A percentile compares a stretch with the other conserved stretches of the same genome.
Conservation (phyloP, 1,140 invertebrate genomes). For the Drosophila gunungcola region DNA sequence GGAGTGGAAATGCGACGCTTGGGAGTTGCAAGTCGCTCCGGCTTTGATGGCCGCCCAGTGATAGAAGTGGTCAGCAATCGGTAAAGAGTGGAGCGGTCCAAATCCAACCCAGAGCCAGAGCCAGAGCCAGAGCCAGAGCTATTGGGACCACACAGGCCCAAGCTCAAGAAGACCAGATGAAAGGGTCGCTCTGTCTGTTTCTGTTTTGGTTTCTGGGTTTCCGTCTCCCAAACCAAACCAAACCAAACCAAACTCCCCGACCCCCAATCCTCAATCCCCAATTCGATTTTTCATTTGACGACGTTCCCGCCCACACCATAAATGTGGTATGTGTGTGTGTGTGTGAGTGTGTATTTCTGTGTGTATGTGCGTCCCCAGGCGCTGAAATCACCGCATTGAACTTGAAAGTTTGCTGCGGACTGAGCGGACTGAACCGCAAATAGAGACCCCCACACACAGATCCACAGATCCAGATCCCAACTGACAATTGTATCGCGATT, state of each 20-base stretch:
- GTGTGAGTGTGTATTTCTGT: conserved; percentile 21
- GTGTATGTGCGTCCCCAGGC: conserved; percentile 52
- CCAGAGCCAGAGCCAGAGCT: conserved; percentile 29
- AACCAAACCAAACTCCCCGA: not conserved
- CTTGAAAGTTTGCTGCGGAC: conserved; percentile 55
- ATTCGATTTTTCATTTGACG: conserved; percentile 81
- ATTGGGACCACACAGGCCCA: conserved; percentile 46
- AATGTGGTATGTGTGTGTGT: conserved; percentile 42
- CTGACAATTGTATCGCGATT: conserved; percentile 79
- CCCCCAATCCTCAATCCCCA: not conserved
- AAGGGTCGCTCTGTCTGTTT: conserved; percentile 60
- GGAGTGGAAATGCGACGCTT: conserved; percentile 50
- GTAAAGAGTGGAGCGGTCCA: not conserved
- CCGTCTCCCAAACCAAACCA: conserved; percentile 3
- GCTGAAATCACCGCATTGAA: conserved; percentile 73
- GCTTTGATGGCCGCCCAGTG: conserved; percentile 75
- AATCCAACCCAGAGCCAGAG: conserved; percentile 26
- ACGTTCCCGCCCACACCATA: conserved; percentile 71
- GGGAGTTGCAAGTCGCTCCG: conserved; percentile 50
- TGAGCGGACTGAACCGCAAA: conserved; percentile 4
- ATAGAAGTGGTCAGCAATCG: conserved; percentile 61
- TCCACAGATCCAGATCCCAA: conserved; percentile 48
- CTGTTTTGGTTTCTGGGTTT: conserved; percentile 13
- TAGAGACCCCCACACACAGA: conserved; percentile 22
- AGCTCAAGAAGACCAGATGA: conserved; percentile 36